Conservation (phyloP, 2,888 invertebrate genomes). For the Megamerina dolium region DNA sequence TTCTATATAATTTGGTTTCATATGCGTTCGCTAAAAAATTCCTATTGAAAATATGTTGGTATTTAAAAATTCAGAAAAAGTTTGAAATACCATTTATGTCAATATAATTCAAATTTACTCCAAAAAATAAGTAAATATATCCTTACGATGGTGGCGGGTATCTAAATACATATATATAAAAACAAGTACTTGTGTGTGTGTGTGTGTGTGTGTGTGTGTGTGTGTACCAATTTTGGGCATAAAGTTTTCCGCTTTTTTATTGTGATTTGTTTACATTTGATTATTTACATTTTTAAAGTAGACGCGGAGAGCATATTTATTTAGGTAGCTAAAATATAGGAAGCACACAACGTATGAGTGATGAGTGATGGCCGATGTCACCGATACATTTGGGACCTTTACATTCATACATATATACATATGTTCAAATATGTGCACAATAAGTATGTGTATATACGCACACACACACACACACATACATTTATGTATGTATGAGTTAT, state of each 20-base stretch:
- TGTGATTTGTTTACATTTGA: conserved; percentile 17
- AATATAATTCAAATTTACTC: conserved; percentile 25
- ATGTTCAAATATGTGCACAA: neutral
- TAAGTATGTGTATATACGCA: neutral
- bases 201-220: neutral
- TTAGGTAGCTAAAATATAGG: too few relatives aligned
- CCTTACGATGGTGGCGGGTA: too few relatives aligned
- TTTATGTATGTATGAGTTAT: too few relatives aligned
- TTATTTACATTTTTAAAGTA: conserved; percentile 12
- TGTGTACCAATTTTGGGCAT: neutral
- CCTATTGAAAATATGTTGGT: too few relatives aligned
- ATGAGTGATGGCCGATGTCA: too few relatives aligned
- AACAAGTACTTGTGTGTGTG: too few relatives aligned
- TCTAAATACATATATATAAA: too few relatives aligned
- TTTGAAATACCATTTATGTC: conserved; percentile 21
- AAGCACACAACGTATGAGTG: too few relatives aligned
- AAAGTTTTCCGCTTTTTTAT: conserved; percentile 8
- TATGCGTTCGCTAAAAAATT: too few relatives aligned
- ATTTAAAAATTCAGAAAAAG: neutral
- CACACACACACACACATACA: conserved; percentile 7
- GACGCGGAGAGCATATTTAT: too few relatives aligned
- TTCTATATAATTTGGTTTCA: too few relatives aligned
- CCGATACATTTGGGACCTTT: neutral
- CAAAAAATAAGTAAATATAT: too few relatives aligned
- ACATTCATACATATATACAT: neutral